Evolutionary conservation across 2,113 vertebrate genomes (phyloP), one percentile per base, ranked within the genome.

Genomic region (Pterophyllum scalare): DNA sequence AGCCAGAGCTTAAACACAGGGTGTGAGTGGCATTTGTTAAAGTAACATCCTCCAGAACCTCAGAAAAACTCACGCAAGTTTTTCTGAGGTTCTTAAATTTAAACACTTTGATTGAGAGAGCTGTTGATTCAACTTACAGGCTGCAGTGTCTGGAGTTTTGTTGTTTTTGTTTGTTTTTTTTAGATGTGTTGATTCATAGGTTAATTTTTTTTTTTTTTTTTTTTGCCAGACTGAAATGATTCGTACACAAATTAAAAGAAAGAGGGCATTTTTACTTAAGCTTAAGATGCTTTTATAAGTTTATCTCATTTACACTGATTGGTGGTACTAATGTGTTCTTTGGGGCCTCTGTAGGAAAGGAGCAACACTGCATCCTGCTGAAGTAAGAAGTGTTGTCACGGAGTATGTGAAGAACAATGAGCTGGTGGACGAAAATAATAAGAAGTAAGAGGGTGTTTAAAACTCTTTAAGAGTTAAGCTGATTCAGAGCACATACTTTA

Each of bases 321-420:
- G 1, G 46, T 46, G 28, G 10, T 28, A 7, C 20, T 77, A 28
- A 26, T 52, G 13, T 64, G 26, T 81, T 6, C 24, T 77, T 35
- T 67, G n/a, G 3, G 65, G 11, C 43, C 65, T 54, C 72, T 70
- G 46, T 84, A 99, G 98, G 88, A 99, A 98, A 95, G 98, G 98
- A 81, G 90, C 95, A 35, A 10, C 95, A 26, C 95, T 99, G 9
- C 96, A 97, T 7, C 94, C 96, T 40, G 88, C 87, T 1, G 98
- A 99, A 78, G 97, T 99, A 85, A 96, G 97, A 92, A 94, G 81
- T 12, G 85, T 97, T 26, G 64, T 99, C 93, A 95, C 97, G 35
- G 95, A 96, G 59, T 99, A 98, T 0, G 97, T 97, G 80, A 99
- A 99, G 95, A 95, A 61, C 22, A 98, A 99, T 1, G 96, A 97